Base-by-base conservation (phyloP, 2,888 invertebrate genomes). In the Drosophila maculinotata region DNA sequence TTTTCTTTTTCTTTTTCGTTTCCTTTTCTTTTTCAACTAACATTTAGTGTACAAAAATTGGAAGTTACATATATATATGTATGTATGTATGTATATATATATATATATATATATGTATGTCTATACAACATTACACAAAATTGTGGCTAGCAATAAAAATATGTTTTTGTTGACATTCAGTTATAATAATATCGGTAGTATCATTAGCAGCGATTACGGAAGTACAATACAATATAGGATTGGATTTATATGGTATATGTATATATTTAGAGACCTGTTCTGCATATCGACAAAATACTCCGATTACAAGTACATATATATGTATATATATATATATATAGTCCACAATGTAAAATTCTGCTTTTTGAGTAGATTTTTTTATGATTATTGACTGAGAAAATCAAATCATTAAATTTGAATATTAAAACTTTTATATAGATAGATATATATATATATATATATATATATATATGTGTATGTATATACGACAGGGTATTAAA, bases 1-100 rank as follows among this genome's bases (percentile, higher is more conserved):
- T 41, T 28, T 20, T 26, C 12, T 33, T 14, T 36, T 4, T 20
- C 23, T 12, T 30, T 15, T 4, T 30, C 36, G 15, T 41, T 28
- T 20, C 31, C 12, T 33, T 14, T 36, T n/a, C n/a, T n/a, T n/a
- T 60, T 64, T 82, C 54, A 69, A 75, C 82, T 85, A 85, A 82
- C 77, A 79, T 82, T 85, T 73, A 70, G 86, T 85, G 86, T 81
- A 85, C 83, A 81, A 85, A 84, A 81, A 74, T 83, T 78, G 82
- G 69, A 78, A 79, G 82, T 69, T 80, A 67, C 47, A 69, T 53
- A 70, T 44, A 51, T 14, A 14, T 26, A 45, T 59, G 42, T 52
- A 66, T 58, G 44, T 52, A 60, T 42, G 35, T 45, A 42, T 63
- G 30, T 54, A 56, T 62, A 45, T 53, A 44, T 51, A 12, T 48